phyloP scores from a whole-genome alignment of 2,797 vertebrate genomes.

The Thunnus albacares region DNA sequence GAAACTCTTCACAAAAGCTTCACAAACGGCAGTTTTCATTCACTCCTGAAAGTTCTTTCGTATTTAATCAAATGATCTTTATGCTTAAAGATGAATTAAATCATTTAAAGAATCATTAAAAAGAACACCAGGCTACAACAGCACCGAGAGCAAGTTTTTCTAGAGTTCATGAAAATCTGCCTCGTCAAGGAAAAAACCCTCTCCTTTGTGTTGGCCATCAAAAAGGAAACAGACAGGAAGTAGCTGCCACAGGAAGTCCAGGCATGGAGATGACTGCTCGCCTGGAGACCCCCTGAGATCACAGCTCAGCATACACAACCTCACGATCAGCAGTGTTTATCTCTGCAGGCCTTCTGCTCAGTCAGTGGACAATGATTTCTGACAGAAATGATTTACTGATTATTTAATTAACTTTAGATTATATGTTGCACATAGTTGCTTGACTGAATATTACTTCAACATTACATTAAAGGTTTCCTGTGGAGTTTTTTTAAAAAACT shows the following conservation, averaged over 20 bases:
- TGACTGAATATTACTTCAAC: neutral
- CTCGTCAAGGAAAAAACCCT: conserved; percentile 65
- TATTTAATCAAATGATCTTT: neutral
- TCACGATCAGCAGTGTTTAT: conserved; percentile 54
- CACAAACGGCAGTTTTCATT: neutral
- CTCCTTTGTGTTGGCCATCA: conserved; percentile 79
- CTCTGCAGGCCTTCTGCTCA: conserved; percentile 18
- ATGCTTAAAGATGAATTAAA: neutral
- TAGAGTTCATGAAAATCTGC: conserved; percentile 71
- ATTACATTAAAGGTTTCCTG: too few species aligned
- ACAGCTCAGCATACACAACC: conserved; percentile 59
- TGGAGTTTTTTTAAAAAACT: too few species aligned
- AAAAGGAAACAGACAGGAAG: conserved; percentile 86
- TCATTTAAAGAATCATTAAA: neutral
- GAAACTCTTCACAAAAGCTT: neutral
- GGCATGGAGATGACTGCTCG: conserved; percentile 76
- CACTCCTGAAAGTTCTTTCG: neutral
- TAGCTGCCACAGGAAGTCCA: conserved; percentile 81
- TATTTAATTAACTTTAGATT: neutral
- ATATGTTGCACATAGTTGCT: neutral
- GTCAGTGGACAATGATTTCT: neutral
- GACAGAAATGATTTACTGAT: neutral
- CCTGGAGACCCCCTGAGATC: conserved; percentile 66
- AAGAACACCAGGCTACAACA: neutral
- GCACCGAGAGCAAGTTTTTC: conserved; percentile 13